A percentile compares a stretch with the other conserved stretches of the same genome.
Conservation (phyloP, 64 coral and sea anemone species). For the Porites lutea region DNA sequence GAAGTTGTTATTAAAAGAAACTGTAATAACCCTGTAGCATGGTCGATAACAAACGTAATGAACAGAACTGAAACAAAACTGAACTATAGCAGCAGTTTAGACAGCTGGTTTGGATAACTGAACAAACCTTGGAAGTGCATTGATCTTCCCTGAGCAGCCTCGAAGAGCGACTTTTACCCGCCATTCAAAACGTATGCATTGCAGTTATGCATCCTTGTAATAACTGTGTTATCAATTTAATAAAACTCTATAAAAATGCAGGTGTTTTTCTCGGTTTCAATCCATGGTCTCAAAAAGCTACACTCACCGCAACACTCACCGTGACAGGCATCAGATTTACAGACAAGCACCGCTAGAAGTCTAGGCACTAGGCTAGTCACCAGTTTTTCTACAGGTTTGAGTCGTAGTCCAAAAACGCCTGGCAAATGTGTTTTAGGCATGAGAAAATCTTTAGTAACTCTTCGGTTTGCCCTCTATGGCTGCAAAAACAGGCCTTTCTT, state of each 20-base stretch:
- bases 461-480: slow-evolving; percentile 91
- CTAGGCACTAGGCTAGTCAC: slow-evolving; percentile 1
- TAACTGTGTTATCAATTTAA: not conserved
- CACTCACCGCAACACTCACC: not conserved
- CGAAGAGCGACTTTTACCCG: not conserved
- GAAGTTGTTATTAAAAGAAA: not conserved
- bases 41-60: no score
- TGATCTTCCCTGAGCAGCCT: not conserved
- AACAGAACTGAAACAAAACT: no score
- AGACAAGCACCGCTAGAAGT: not conserved
- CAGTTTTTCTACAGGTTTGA: not conserved
- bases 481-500: slow-evolving; percentile 96
- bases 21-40: no score
- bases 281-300: not conserved
- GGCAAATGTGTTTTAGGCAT: not conserved
- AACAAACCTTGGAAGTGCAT: not conserved
- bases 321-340: not conserved
- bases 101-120: not conserved
- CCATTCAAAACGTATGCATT: not conserved
- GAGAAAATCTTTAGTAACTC: slow-evolving; percentile 73
- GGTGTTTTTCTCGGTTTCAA: not conserved
- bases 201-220: not conserved
- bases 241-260: not conserved
- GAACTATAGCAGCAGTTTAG: no score
- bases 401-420: slow-evolving; percentile 1